phyloP scores from a whole-genome alignment of 2,888 invertebrate genomes.

The Brachylomia viminalis region DNA sequence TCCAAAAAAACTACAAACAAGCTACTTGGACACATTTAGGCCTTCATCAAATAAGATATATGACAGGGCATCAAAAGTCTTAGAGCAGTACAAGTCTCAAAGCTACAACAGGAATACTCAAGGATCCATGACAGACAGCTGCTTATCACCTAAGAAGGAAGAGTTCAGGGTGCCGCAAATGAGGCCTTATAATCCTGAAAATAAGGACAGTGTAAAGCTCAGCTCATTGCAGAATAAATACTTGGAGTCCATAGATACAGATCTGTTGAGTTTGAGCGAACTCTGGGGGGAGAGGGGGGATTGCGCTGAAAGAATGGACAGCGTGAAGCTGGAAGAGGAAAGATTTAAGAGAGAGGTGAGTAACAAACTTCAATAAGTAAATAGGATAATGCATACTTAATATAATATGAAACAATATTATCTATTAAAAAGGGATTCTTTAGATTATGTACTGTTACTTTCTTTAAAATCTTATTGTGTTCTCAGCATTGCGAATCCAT shows the following conservation, averaged over 20 bases:
- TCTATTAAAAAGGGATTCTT: not conserved
- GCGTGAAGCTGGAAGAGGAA: constrained; percentile 93
- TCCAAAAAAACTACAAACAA: constrained; percentile 77
- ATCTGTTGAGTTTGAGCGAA: constrained; percentile 91
- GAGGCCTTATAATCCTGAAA: constrained; percentile 79
- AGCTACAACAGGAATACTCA: constrained; percentile 75
- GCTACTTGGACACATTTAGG: constrained; percentile 77
- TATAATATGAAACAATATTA: not conserved
- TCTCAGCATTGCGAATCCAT: constrained; percentile 94
- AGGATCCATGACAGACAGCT: constrained; percentile 74
- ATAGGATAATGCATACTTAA: not conserved
- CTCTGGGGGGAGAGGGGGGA: constrained; percentile 91
- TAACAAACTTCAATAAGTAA: constrained; percentile 16
- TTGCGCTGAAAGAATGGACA: constrained; percentile 79
- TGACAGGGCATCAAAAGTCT: constrained; percentile 84
- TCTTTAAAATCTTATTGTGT: constrained; percentile 8
- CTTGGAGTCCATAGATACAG: constrained; percentile 85
- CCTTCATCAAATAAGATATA: constrained; percentile 87
- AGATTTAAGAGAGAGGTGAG: constrained; percentile 93
- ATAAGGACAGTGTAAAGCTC: constrained; percentile 74
- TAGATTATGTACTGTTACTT: not conserved
- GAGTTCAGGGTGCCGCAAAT: constrained; percentile 86
- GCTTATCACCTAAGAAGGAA: constrained; percentile 77
- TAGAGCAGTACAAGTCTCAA: constrained; percentile 85
- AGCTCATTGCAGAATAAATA: constrained; percentile 76